These are phyloP conservation scores for Erebia ligea DNA, from an alignment of 2,888 invertebrate genomes.

Conservation along the genomic window DNA sequence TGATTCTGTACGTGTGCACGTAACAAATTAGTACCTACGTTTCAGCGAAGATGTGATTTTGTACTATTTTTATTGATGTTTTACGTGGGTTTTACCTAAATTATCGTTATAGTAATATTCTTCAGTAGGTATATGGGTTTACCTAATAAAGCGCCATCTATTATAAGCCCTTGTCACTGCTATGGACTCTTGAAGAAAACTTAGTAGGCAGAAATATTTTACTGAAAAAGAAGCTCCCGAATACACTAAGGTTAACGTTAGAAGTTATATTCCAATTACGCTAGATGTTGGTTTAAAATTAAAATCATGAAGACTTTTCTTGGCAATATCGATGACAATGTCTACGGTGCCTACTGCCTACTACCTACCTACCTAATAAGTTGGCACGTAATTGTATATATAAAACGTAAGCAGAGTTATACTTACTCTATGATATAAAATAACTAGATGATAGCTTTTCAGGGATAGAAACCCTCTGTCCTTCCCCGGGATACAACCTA, in stretches of 20 bases:
- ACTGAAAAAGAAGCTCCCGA: neutral
- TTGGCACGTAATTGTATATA: too few relatives aligned
- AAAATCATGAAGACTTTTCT: neutral
- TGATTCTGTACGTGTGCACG: neutral
- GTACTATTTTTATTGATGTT: neutral
- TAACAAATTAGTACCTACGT: neutral
- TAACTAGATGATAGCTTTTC: too few relatives aligned
- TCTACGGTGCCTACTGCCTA: too few relatives aligned
- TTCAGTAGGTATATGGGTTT: neutral
- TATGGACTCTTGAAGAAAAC: neutral
- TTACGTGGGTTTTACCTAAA: too few relatives aligned
- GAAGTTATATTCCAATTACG: neutral
- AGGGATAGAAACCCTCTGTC: too few relatives aligned
- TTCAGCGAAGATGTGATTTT: conserved; percentile 2
- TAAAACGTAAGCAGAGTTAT: too few relatives aligned
- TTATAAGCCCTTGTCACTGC: neutral
- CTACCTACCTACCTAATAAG: too few relatives aligned
- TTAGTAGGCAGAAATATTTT: neutral
- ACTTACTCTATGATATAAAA: too few relatives aligned
- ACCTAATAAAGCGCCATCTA: conserved; percentile 4
- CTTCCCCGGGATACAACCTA: too few relatives aligned
- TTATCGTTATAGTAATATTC: too few relatives aligned
- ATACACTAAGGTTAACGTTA: too few relatives aligned
- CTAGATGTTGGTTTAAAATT: neutral
- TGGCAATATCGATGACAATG: too few relatives aligned